These are phyloP conservation scores for Cheilosia variabilis DNA, from an alignment of 2,888 invertebrate genomes.

Conservation along the genomic window DNA sequence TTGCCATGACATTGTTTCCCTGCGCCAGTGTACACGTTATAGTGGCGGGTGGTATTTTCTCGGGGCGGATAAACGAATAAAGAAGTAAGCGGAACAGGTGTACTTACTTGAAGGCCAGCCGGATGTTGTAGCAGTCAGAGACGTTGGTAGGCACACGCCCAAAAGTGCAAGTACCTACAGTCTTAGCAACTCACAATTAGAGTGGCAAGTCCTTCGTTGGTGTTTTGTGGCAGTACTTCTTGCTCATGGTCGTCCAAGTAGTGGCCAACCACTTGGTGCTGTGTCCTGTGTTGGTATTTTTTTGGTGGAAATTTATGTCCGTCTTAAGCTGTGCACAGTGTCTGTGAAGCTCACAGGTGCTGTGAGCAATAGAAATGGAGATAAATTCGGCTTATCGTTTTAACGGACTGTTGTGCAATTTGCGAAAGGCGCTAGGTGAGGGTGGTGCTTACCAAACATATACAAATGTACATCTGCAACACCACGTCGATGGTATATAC, in stretches of 20 bases:
- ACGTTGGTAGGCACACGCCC: background rate
- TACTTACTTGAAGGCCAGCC: constrained; percentile 52
- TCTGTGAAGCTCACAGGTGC: constrained; percentile 72
- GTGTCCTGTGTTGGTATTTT: constrained; percentile 22
- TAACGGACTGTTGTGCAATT: constrained; percentile 67
- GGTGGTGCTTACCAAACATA: background rate
- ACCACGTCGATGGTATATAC: background rate
- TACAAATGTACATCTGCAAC: background rate
- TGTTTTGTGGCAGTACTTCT: constrained; percentile 55
- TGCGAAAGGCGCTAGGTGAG: constrained; percentile 31
- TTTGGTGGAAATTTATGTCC: constrained; percentile 56
- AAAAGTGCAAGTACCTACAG: constrained; percentile 31
- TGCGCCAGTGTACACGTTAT: background rate
- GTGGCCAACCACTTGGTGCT: constrained; percentile 41
- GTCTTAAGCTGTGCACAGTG: constrained; percentile 63
- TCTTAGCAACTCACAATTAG: constrained; percentile 44
- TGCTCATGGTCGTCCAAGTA: constrained; percentile 56
- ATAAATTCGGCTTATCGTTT: constrained; percentile 73
- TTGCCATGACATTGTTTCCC: constrained; percentile 67
- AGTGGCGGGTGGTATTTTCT: constrained; percentile 1
- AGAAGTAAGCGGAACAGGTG: constrained; percentile 68
- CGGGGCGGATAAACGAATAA: constrained; percentile 54
- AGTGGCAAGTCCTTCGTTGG: constrained; percentile 45
- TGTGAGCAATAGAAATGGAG: constrained; percentile 61
- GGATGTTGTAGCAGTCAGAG: constrained; percentile 17